A percentile compares a stretch with the other conserved stretches of the same genome.
Evolutionary conservation across 2,797 vertebrate species (phyloP).

Genomic region (Arctocebus calabarensis): DNA sequence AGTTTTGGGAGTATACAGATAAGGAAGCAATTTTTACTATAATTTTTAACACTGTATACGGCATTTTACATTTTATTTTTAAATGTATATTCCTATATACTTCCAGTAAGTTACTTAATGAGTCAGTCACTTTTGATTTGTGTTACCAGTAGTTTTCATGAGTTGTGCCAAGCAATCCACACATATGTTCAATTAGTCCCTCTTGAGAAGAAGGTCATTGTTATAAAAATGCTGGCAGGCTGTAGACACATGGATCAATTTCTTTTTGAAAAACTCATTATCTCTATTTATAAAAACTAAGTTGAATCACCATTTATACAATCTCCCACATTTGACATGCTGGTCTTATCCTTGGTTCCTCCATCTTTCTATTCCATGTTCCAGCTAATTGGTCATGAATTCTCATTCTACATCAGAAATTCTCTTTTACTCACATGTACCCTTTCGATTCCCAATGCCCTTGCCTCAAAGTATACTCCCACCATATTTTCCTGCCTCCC

Average conservation of each 20-base stretch:
- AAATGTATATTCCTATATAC: neutral
- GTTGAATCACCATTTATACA: neutral
- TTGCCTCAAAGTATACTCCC: neutral
- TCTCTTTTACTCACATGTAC: neutral
- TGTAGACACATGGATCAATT: neutral
- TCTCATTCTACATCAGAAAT: neutral
- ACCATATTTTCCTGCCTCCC: neutral
- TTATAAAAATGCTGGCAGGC: neutral
- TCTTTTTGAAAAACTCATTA: neutral
- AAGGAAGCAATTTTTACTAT: neutral
- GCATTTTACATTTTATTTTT: conserved; percentile 56
- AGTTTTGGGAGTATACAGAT: neutral
- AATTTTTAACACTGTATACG: neutral
- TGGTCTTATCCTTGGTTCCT: neutral
- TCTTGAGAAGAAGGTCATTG: neutral
- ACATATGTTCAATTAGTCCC: neutral
- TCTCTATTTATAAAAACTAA: conserved; percentile 43
- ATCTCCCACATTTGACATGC: neutral
- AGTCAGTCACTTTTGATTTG: neutral
- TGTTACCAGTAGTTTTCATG: neutral
- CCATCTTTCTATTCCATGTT: neutral
- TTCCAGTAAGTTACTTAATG: neutral
- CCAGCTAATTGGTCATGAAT: neutral
- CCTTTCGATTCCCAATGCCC: neutral
- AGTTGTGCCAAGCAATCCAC: neutral